Evolutionary conservation across 2,113 vertebrate species (phyloP).

Genomic region (Megaceryle maxima): DNA sequence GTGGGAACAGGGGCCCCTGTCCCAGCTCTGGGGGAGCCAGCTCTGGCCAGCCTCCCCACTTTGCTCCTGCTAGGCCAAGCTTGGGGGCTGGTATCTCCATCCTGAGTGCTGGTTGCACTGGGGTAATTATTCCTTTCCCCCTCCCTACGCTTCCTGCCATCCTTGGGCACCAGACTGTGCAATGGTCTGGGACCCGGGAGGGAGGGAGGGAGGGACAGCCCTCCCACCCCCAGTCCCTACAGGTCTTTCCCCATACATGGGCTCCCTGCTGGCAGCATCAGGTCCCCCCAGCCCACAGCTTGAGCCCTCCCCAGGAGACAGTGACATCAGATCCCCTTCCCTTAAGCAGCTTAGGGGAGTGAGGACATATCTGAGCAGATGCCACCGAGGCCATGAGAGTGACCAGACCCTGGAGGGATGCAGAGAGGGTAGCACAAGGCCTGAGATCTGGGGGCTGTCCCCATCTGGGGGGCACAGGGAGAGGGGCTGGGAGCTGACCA

Average conservation of each 20-base stretch:
- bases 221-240: too few species aligned
- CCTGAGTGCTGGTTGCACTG: accelerated
- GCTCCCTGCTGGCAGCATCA: background rate
- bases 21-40: background rate
- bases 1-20: background rate
- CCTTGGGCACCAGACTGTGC: background rate
- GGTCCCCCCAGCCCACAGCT: background rate
- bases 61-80: background rate
- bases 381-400: background rate
- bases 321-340: background rate
- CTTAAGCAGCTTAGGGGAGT: slow-evolving; percentile 40
- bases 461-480: background rate
- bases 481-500: background rate
- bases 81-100: background rate
- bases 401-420: background rate
- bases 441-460: background rate
- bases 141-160: background rate
- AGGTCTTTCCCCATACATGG: background rate
- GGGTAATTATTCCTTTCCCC: background rate
- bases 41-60: background rate
- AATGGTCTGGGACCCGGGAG: background rate
- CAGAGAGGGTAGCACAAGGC: background rate
- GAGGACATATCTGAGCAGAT: background rate
- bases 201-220: too few species aligned
- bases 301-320: background rate